Base-by-base conservation (phyloP, 2,113 vertebrate genomes). In the Ochotona princeps region DNA sequence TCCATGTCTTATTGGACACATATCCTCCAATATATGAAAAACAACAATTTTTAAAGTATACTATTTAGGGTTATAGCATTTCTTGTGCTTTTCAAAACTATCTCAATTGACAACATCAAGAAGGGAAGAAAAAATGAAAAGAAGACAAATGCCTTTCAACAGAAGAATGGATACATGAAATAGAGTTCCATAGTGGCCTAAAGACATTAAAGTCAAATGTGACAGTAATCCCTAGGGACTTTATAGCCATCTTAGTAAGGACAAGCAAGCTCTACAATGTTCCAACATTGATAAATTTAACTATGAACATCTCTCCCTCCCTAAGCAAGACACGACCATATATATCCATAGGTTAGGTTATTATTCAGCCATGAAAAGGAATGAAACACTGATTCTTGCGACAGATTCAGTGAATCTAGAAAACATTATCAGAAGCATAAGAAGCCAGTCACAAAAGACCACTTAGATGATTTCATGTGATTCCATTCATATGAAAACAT, bases 21-120 rank as follows among this genome's bases (percentile, higher is more conserved):
- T 51, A 82, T 28, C 70, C 49, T 94, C 70, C 14, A 60, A n/a
- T 47, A 61, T 25, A 69, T 87, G 65, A 57, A 74, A 93, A 93
- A 18, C 2, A 65, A 83, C 73, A 17, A 6, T 17, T 49, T 66
- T 25, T 14, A 73, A 89, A 66, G 8, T 76, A 25, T 76, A 12
- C 57, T 81, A 26, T 51, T 76, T 69, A 13, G 15, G 70, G 18
- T 87, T 38, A 73, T 86, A 79, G 51, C 44, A 10, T 5, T 85
- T 83, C 63, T 47, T 63, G 30, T 70, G 7, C 69, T 6, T 7
- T 80, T 88, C 69, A 92, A 76, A 83, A 85, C 47, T 83, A 88
- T 8, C 28, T 60, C 20, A 79, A 69, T 89, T 83, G 38, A 79
- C 7, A 47, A 1, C 67, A 78, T 82, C 26, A 90, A 66, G 60